Conservation (phyloP, 2,888 invertebrate species). For the Pegoplata infirma region DNA sequence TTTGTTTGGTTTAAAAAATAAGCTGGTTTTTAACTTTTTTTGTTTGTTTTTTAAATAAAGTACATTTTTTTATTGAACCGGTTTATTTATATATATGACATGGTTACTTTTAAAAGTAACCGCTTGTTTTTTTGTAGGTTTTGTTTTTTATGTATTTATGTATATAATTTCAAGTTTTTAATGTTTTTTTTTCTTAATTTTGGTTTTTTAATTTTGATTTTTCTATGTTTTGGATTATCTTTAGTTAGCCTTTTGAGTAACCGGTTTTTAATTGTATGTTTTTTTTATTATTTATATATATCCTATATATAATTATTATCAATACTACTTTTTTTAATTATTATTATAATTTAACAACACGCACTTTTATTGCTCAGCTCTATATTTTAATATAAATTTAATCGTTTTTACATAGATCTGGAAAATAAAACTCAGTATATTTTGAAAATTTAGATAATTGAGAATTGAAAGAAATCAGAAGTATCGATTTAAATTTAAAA, state of each 20-base stretch:
- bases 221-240: slow-evolving; percentile 38
- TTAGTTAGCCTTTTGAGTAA: slow-evolving; percentile 51
- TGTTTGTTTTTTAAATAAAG: slow-evolving; percentile 17
- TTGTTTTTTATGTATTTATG: not conserved
- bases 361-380: slow-evolving; percentile 37
- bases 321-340: slow-evolving; percentile 43
- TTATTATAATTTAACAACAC: slow-evolving; percentile 27
- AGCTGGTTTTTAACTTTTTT: slow-evolving; percentile 25
- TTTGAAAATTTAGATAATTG: slow-evolving; percentile 1
- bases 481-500: too few relatives aligned
- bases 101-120: slow-evolving; percentile 29
- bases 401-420: not conserved
- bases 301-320: slow-evolving; percentile 60
- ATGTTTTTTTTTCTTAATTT: not conserved
- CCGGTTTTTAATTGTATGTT: too few relatives aligned
- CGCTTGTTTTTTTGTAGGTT: not conserved
- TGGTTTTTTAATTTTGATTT: slow-evolving; percentile 44
- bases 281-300: slow-evolving; percentile 21
- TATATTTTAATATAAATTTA: not conserved
- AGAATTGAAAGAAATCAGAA: too few relatives aligned
- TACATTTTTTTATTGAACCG: slow-evolving; percentile 6
- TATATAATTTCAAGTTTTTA: slow-evolving; percentile 5
- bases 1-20: slow-evolving; percentile 31
- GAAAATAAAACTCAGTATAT: not conserved
- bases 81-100: slow-evolving; percentile 20